phyloP scores from a whole-genome alignment of 2,888 invertebrate genomes.

The Acronicta psi region DNA sequence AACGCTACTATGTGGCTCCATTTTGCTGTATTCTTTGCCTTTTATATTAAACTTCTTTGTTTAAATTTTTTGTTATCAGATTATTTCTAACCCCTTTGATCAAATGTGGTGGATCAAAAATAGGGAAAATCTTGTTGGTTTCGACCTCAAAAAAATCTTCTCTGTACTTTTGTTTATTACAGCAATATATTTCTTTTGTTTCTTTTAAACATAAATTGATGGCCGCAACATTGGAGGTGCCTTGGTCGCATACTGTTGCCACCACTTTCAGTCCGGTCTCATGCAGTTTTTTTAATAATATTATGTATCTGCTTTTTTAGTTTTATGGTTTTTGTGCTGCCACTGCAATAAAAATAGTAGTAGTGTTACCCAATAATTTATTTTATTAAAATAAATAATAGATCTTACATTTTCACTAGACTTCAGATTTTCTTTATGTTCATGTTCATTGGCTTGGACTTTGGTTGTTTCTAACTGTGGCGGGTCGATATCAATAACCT shows the following conservation, averaged over 20 bases:
- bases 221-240: constrained; percentile 25
- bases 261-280: constrained; percentile 51
- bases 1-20: constrained; percentile 17
- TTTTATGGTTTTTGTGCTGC: not conserved
- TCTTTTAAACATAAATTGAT: constrained; percentile 13
- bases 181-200: constrained; percentile 7
- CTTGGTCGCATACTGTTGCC: constrained; percentile 51
- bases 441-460: no score
- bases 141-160: constrained; percentile 6
- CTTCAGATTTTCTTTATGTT: no score
- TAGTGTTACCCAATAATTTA: no score
- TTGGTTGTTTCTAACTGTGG: no score
- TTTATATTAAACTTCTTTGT: constrained; percentile 8
- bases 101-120: constrained; percentile 29
- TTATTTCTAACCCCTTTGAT: constrained; percentile 26
- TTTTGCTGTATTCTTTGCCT: constrained; percentile 12
- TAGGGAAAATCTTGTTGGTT: constrained; percentile 7
- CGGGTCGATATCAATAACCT: no score
- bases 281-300: constrained; percentile 37
- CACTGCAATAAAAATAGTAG: not conserved
- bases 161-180: constrained; percentile 2
- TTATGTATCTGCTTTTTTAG: constrained; percentile 39
- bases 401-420: no score
- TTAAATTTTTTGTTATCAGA: constrained; percentile 8
- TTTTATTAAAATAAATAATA: no score